Conservation (phyloP, 2,797 vertebrate genomes). For the Arctocebus calabarensis region DNA sequence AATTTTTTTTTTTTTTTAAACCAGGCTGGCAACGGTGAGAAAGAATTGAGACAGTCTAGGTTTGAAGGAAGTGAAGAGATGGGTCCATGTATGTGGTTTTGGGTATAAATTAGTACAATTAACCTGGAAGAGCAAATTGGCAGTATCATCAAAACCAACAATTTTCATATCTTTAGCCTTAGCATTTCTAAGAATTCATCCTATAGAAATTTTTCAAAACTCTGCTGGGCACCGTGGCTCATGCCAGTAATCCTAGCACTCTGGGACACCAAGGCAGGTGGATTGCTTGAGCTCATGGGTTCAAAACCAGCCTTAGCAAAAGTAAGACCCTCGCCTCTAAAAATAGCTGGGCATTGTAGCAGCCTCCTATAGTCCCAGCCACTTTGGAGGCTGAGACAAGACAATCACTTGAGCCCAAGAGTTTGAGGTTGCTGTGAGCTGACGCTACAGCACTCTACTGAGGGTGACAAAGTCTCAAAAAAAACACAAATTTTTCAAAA, state of each 20-base stretch:
- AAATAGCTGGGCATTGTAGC: too few species aligned
- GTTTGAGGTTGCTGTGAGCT: too few species aligned
- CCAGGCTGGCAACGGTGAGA: not conserved
- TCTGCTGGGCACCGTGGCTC: not conserved
- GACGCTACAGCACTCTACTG: too few species aligned
- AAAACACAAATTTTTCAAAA: not conserved
- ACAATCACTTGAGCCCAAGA: too few species aligned
- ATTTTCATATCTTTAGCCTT: conserved; percentile 29
- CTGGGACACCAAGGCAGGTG: too few species aligned
- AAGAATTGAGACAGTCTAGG: not conserved
- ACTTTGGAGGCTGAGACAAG: too few species aligned
- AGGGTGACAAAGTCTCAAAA: too few species aligned
- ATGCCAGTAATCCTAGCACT: too few species aligned
- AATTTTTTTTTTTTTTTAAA: not conserved
- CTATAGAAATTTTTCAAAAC: not conserved
- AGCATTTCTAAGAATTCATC: conserved; percentile 43
- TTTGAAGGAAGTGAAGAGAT: not conserved
- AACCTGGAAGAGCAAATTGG: conserved; percentile 21
- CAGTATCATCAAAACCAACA: conserved; percentile 29
- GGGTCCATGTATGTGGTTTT: not conserved
- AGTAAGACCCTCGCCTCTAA: too few species aligned
- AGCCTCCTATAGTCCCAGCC: too few species aligned
- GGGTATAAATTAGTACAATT: conserved; percentile 6
- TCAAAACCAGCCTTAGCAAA: too few species aligned
- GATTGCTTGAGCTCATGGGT: too few species aligned